Conservation (phyloP, 2,113 vertebrate species). For the Megatriorchis doriae region DNA sequence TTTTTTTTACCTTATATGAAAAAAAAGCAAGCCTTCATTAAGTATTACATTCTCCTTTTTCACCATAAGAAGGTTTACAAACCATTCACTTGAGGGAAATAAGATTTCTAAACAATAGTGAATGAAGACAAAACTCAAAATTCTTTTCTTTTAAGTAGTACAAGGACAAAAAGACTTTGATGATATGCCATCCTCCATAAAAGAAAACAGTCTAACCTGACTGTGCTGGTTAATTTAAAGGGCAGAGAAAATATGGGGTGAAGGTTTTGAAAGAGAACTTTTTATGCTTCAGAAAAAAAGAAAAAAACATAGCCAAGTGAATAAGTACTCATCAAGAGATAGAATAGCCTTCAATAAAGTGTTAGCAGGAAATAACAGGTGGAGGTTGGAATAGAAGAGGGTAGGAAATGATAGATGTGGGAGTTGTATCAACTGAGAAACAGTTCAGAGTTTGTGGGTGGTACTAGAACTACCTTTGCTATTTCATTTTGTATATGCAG, state of each 20-base stretch:
- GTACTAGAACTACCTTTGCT: not conserved
- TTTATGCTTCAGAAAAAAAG: not conserved
- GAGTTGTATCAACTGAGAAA: not conserved
- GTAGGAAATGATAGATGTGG: not conserved
- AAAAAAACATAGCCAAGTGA: not conserved
- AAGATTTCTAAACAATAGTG: not conserved
- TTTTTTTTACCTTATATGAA: not conserved
- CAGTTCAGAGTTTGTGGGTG: not conserved
- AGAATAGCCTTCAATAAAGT: not conserved
- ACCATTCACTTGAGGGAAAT: not conserved
- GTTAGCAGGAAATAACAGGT: not conserved
- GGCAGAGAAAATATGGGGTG: not conserved
- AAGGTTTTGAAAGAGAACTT: not conserved
- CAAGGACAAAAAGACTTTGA: not conserved
- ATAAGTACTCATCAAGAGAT: not conserved
- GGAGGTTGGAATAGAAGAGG: not conserved
- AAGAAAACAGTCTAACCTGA: not conserved
- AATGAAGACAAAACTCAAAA: not conserved
- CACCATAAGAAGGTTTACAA: not conserved
- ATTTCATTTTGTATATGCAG: not conserved
- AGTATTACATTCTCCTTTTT: not conserved
- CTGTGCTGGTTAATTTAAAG: not conserved
- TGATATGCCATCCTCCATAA: not conserved
- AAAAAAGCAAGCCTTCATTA: not conserved
- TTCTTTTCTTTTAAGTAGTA: not conserved